Evolutionary conservation across 2,113 vertebrate genomes (phyloP).

Genomic region (Plecturocebus donacophilus): DNA sequence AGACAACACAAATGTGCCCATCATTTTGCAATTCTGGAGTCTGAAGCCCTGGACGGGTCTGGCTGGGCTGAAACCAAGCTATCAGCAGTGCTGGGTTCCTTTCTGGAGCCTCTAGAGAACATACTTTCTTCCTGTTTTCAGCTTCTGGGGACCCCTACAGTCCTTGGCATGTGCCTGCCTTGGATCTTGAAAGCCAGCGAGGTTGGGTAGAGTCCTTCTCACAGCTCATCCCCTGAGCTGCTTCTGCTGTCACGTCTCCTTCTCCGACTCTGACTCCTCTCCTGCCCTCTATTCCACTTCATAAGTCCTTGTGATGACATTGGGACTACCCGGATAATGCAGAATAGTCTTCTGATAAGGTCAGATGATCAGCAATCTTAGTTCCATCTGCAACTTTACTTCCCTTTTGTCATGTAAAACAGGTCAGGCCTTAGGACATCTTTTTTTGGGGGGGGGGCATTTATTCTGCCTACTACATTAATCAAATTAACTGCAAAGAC

Average conservation of each 20-base stretch:
- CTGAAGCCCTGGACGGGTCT: neutral
- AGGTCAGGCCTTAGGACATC: neutral
- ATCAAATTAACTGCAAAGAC: neutral
- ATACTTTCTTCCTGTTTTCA: neutral
- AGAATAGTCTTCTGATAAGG: no score
- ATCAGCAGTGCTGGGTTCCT: neutral
- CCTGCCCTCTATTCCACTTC: neutral
- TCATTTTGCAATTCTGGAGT: neutral
- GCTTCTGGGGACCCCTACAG: neutral
- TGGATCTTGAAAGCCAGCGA: neutral
- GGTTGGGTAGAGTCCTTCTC: neutral
- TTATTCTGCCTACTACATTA: neutral
- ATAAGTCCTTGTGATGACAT: neutral
- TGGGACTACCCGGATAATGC: no score
- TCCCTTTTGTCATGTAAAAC: neutral
- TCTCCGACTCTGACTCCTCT: neutral
- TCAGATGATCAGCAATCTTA: neutral
- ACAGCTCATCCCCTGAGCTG: fast-evolving
- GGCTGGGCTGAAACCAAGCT: no score
- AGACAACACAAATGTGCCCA: neutral
- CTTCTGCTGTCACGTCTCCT: neutral
- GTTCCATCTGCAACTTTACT: neutral
- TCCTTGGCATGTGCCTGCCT: fast-evolving
- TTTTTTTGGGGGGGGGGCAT: neutral
- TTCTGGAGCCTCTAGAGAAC: neutral